Conservation (phyloP, 2,888 invertebrate genomes). For the Thymelicus sylvestris region DNA sequence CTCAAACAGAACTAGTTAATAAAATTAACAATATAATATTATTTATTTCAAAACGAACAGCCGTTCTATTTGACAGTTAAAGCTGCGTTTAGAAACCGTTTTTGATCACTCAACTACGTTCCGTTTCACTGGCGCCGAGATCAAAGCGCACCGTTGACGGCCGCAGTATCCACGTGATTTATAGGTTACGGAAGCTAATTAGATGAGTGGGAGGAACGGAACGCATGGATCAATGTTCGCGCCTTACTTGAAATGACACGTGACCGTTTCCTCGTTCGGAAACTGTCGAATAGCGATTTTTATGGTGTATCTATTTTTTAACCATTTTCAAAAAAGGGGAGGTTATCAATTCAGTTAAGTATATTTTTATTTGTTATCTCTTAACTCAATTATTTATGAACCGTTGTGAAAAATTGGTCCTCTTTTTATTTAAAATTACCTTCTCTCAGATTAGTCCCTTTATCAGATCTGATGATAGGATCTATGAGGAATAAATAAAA, state of each 20-base stretch:
- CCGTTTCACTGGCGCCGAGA: conserved; percentile 72
- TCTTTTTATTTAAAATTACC: too few species aligned
- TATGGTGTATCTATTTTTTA: neutral
- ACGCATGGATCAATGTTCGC: conserved; percentile 57
- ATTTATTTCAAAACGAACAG: conserved; percentile 45
- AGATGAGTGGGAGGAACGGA: conserved; percentile 63
- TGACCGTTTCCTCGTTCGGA: conserved; percentile 50
- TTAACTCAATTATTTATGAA: too few species aligned
- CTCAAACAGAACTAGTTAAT: neutral
- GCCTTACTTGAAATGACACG: conserved; percentile 62
- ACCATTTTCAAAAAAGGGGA: too few species aligned
- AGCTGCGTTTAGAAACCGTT: conserved; percentile 73
- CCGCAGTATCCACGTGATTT: conserved; percentile 72
- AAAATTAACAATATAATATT: neutral
- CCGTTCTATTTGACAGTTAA: conserved; percentile 76
- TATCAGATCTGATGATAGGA: too few species aligned
- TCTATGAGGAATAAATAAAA: too few species aligned
- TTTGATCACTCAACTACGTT: conserved; percentile 41
- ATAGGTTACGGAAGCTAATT: conserved; percentile 82
- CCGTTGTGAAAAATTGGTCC: too few species aligned
- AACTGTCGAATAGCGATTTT: neutral
- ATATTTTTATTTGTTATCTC: too few species aligned
- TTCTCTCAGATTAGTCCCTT: too few species aligned
- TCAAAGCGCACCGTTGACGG: conserved; percentile 77
- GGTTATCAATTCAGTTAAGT: too few species aligned